A percentile compares a stretch with the other conserved stretches of the same genome.
phyloP scores from a whole-genome alignment of 2,113 vertebrate genomes.

The Tupaia tana region DNA sequence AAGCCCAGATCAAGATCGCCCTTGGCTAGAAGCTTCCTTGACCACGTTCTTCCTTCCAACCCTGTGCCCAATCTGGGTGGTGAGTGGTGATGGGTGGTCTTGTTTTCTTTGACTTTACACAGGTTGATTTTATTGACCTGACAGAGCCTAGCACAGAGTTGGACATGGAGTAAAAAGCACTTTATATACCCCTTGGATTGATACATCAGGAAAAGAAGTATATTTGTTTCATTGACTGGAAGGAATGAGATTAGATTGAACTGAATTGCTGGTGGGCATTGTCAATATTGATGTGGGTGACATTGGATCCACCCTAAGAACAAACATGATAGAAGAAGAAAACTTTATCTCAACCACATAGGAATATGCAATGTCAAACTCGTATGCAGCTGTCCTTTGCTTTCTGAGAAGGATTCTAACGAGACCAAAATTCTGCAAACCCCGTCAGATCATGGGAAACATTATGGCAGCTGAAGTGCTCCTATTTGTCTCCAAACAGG shows the following conservation, averaged over 20 bases:
- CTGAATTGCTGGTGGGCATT: neutral
- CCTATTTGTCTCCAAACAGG: neutral
- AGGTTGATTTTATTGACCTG: neutral
- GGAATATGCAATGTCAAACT: neutral
- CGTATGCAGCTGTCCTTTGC: slow-evolving; percentile 47
- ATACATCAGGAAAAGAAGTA: neutral
- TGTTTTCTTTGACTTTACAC: neutral
- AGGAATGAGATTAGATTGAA: neutral
- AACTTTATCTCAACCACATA: neutral
- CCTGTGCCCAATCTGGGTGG: too few relatives aligned
- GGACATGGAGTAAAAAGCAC: neutral
- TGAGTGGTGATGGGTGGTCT: neutral
- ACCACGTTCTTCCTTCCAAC: neutral
- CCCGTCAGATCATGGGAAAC: slow-evolving; percentile 29
- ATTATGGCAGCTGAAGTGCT: slow-evolving; percentile 30
- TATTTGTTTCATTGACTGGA: neutral
- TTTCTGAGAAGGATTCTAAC: slow-evolving; percentile 61
- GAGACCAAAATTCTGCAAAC: slow-evolving; percentile 53
- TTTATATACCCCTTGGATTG: neutral
- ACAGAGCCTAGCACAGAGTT: neutral
- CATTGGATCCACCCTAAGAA: neutral
- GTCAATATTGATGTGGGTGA: neutral
- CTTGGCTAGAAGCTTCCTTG: neutral
- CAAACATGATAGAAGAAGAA: neutral
- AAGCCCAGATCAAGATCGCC: neutral